Evolutionary conservation across 2,797 vertebrate species (phyloP), one percentile per base, ranked within the genome.

Genomic region (Cirrhinus mrigala): DNA sequence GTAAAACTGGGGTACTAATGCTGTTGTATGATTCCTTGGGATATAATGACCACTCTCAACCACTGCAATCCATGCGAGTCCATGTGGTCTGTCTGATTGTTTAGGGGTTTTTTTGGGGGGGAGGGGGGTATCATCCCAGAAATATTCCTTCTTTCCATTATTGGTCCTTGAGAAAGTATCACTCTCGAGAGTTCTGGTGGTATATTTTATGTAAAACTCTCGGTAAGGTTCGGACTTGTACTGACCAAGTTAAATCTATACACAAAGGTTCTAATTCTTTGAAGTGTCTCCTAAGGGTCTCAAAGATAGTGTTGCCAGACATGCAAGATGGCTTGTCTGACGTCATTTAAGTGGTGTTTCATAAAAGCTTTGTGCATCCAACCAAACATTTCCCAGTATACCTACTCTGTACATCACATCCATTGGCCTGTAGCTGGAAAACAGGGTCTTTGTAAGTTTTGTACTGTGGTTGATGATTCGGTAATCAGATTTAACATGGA

Each of bases 361-460:
- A 83, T 86, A 44, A 89, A 87, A 91, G 88, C 87, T 91, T 91
- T 90, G 82, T 87, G 86, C 86, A 88, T 89, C 58, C 87, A 87
- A 89, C 89, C 89, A 90, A 90, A 91, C 88, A 73, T 82, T 87
- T 88, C 74, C 77, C 74, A 88, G 79, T 87, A 60, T 86, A 85
- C 85, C 73, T 80, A 60, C 81, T 88, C 81, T 58, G 64, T 83
- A 85, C 79, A 66, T 64, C 69, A 75, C 82, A 46, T 60, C 78
- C 79, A 83, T 52, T 70, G 82, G 79, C 64, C 71, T 56, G 76
- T 86, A 56, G 76, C 81, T 81, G 81, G 58, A 64, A 68, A 68
- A 80, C 86, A 86, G 87, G 86, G 82, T 78, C 48, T 60, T 33
- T 50, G 54, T 62, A 71, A 70, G 60, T 74, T 79, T 87, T 84